Conservation (phyloP, 92 coral and sea anemone genomes). For the Pocillopora meandrina region DNA sequence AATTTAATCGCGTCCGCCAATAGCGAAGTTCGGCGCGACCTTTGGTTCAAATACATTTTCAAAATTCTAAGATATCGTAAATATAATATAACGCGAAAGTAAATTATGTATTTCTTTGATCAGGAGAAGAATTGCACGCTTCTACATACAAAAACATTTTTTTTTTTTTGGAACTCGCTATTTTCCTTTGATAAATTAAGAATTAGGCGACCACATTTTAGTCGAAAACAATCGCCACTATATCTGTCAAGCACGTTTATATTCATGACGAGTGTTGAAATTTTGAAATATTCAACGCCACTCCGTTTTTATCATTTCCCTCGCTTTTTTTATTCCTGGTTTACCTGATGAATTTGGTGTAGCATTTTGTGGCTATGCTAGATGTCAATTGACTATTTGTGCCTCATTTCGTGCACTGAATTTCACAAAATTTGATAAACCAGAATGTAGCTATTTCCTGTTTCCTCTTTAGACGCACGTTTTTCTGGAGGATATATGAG, state of each 20-base stretch:
- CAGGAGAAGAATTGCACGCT: background rate
- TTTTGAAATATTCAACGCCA: background rate
- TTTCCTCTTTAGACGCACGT: background rate
- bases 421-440: no score
- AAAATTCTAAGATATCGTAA: background rate
- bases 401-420: background rate
- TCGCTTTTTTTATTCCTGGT: background rate
- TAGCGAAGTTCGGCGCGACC: background rate
- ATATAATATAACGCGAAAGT: background rate
- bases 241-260: constrained; percentile 5
- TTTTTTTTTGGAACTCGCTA: background rate
- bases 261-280: background rate
- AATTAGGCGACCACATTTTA: constrained; percentile 2
- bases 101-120: background rate
- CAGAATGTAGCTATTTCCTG: background rate
- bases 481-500: constrained; percentile 1
- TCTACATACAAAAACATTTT: background rate
- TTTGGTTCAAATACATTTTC: background rate
- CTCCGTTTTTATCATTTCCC: background rate
- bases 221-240: background rate
- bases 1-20: background rate
- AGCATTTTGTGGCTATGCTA: background rate
- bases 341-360: background rate
- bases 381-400: background rate
- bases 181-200: constrained; percentile 1